Conservation (phyloP, 1,140 invertebrate species). For the Drosophila kepulauana region DNA sequence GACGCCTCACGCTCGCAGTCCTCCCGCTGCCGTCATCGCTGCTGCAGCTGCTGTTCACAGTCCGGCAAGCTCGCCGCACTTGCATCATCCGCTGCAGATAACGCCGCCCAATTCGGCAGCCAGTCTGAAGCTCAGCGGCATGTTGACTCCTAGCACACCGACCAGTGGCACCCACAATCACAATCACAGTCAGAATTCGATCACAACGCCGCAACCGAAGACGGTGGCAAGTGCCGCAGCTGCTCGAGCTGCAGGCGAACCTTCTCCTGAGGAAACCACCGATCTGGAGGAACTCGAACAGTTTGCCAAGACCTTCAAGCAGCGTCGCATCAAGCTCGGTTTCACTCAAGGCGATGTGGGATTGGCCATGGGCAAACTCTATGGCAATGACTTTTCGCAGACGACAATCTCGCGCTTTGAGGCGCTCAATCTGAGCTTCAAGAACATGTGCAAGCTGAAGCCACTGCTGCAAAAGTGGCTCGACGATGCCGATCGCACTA, state of each 20-base stretch:
- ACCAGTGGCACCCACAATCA: slow-evolving; percentile 84
- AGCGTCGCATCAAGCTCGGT: slow-evolving; percentile 96
- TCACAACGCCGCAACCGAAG: slow-evolving; percentile 85
- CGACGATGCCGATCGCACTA: slow-evolving; percentile 96
- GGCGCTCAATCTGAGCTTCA: slow-evolving; percentile 98
- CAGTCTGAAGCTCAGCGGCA: slow-evolving; percentile 82
- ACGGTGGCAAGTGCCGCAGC: slow-evolving; percentile 83
- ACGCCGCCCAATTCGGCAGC: slow-evolving; percentile 84
- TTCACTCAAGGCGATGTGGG: slow-evolving; percentile 99
- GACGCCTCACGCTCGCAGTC: slow-evolving; percentile 85
- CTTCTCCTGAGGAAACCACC: slow-evolving; percentile 95
- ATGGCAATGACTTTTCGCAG: slow-evolving; percentile 99
- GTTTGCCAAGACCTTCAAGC: slow-evolving; percentile 98
- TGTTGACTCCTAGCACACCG: slow-evolving; percentile 87
- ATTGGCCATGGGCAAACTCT: slow-evolving; percentile 98
- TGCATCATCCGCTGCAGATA: slow-evolving; percentile 74
- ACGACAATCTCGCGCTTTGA: slow-evolving; percentile 99
- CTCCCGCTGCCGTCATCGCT: slow-evolving; percentile 72
- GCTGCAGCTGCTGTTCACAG: slow-evolving; percentile 61
- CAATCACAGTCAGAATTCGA: not conserved
- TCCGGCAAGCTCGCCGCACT: slow-evolving; percentile 61
- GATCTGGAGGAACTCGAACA: slow-evolving; percentile 98
- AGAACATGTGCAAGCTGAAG: slow-evolving; percentile 99
- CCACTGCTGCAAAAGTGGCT: slow-evolving; percentile 99
- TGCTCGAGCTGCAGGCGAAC: slow-evolving; percentile 88